Evolutionary conservation across 2,888 invertebrate genomes (phyloP).

Genomic region (Epinotia nisella): DNA sequence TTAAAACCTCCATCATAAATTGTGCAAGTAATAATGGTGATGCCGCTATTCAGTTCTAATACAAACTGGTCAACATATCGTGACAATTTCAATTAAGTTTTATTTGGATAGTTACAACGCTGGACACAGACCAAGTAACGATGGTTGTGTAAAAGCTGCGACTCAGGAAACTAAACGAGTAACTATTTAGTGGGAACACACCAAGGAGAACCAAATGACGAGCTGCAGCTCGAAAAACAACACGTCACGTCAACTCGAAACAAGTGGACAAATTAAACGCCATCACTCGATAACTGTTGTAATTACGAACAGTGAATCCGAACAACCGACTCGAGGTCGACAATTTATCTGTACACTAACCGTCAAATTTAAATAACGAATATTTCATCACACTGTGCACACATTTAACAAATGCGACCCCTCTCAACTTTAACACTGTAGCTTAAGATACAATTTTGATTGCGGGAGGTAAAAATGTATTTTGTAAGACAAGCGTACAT

Average conservation of each 20-base stretch:
- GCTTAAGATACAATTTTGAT: slow-evolving; percentile 50
- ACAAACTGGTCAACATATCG: too few species aligned
- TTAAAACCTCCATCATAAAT: too few species aligned
- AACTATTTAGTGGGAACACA: slow-evolving; percentile 2
- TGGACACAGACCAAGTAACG: background rate
- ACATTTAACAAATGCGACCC: slow-evolving; percentile 48
- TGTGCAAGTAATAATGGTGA: too few species aligned
- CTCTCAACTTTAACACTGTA: slow-evolving; percentile 44
- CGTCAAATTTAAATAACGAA: slow-evolving; percentile 77
- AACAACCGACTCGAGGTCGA: slow-evolving; percentile 78
- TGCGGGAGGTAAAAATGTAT: slow-evolving; percentile 30
- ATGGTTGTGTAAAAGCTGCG: background rate
- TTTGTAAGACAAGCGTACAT: slow-evolving; percentile 64
- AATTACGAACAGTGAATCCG: slow-evolving; percentile 78
- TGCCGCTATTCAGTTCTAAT: too few species aligned
- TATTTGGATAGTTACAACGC: background rate
- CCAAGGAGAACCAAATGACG: slow-evolving; percentile 20
- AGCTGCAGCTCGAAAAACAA: slow-evolving; percentile 28
- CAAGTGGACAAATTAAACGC: slow-evolving; percentile 65
- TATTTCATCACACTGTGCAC: slow-evolving; percentile 65
- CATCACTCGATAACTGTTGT: slow-evolving; percentile 56
- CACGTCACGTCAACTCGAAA: slow-evolving; percentile 41
- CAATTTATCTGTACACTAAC: slow-evolving; percentile 79
- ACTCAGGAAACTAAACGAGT: background rate
- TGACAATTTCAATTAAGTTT: background rate